Percentiles rank a stretch among this genome's conserved stretches.
phyloP scores from a whole-genome alignment of 2,113 vertebrate species.

The Ondatra zibethicus region DNA sequence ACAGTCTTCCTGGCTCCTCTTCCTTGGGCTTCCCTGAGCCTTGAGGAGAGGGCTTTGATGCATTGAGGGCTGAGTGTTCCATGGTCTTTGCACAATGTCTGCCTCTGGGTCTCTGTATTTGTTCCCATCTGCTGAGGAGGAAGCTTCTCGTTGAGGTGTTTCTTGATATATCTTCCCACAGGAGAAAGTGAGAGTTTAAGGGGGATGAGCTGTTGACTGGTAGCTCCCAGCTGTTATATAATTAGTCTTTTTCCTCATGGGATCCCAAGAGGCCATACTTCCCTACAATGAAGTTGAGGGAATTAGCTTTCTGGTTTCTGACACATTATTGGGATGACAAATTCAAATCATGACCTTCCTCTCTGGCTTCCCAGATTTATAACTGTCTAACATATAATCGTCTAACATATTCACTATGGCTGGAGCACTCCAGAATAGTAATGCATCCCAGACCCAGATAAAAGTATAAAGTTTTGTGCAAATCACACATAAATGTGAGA shows the following conservation, averaged over 20 bases:
- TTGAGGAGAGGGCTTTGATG: background rate
- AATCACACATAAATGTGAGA: background rate
- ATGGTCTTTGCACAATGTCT: background rate
- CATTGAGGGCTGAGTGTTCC: background rate
- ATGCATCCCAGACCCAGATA: background rate
- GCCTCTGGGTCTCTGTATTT: background rate
- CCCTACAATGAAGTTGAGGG: background rate
- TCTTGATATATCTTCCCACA: background rate
- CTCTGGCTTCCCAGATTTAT: background rate
- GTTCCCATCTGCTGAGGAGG: background rate
- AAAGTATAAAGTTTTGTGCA: background rate
- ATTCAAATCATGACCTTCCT: background rate
- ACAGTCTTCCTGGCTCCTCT: background rate
- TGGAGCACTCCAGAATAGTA: background rate
- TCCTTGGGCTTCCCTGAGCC: background rate
- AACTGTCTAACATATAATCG: background rate
- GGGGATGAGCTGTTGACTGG: background rate
- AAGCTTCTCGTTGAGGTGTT: background rate
- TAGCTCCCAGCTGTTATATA: background rate
- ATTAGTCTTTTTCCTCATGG: background rate
- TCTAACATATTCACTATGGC: background rate
- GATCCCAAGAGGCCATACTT: background rate
- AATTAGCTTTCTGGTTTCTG: background rate
- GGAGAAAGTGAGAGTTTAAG: background rate
- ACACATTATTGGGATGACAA: background rate